Evolutionary conservation across 2,797 vertebrate genomes (phyloP).

Genomic region (Pelodytes ibericus): DNA sequence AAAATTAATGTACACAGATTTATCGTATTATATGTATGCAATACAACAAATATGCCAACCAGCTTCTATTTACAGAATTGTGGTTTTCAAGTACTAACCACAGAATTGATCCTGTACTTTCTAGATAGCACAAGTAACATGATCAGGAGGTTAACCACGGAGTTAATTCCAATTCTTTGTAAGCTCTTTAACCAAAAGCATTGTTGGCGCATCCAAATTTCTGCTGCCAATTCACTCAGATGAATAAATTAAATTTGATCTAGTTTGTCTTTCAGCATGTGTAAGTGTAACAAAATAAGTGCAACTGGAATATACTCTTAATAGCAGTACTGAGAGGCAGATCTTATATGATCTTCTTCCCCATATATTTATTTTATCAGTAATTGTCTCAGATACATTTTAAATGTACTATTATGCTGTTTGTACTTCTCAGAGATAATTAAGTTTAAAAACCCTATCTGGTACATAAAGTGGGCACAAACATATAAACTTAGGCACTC

Average conservation of each 20-base stretch:
- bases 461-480: too few relatives aligned
- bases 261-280: neutral
- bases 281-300: neutral
- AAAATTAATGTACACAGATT: neutral
- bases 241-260: neutral
- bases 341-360: slow-evolving; percentile 34
- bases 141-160: neutral
- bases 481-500: too few relatives aligned
- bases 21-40: neutral
- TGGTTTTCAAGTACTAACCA: neutral
- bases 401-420: too few relatives aligned
- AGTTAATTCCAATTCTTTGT: neutral
- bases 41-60: neutral
- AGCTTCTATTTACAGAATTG: neutral
- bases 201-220: neutral
- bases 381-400: too few relatives aligned
- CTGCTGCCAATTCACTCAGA: neutral
- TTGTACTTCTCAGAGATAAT: too few relatives aligned
- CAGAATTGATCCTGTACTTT: neutral
- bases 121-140: neutral
- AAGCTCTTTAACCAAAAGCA: neutral
- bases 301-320: too few relatives aligned
- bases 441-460: too few relatives aligned
- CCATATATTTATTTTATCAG: too few relatives aligned
- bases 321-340: neutral